Percentiles rank a stretch among this genome's conserved stretches.
Evolutionary conservation across 2,113 vertebrate genomes (phyloP).

Genomic region (Gnathonemus echidnorhynchus): DNA sequence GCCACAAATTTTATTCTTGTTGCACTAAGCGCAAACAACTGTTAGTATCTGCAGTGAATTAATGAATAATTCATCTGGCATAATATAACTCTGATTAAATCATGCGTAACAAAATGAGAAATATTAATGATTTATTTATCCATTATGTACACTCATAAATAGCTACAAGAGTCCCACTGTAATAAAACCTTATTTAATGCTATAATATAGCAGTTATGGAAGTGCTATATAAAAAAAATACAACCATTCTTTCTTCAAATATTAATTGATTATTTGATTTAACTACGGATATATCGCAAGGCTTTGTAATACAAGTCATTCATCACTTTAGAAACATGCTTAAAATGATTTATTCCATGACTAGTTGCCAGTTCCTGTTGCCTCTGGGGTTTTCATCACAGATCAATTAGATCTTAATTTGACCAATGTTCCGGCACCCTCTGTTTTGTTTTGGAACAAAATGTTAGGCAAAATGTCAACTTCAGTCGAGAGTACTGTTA

Average conservation of each 20-base stretch:
- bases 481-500: neutral
- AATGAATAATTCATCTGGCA: conserved; percentile 1
- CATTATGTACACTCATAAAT: neutral
- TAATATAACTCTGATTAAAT: neutral
- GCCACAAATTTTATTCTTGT: conserved; percentile 15
- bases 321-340: neutral
- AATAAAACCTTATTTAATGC: conserved; percentile 10
- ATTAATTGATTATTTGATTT: neutral
- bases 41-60: neutral
- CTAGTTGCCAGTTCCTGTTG: neutral
- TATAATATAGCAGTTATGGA: neutral
- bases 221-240: neutral
- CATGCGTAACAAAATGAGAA: neutral
- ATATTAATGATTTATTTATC: conserved; percentile 6
- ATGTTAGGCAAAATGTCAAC: neutral
- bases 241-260: neutral
- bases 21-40: conserved; percentile 24
- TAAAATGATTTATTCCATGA: neutral
- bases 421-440: neutral
- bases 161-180: neutral
- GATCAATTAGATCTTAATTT: neutral
- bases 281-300: neutral
- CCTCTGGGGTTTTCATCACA: neutral
- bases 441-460: neutral
- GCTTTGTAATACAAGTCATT: neutral